phyloP scores from a whole-genome alignment of 35 echinoderm and acorn worm species.

The Amphiura filiformis region DNA sequence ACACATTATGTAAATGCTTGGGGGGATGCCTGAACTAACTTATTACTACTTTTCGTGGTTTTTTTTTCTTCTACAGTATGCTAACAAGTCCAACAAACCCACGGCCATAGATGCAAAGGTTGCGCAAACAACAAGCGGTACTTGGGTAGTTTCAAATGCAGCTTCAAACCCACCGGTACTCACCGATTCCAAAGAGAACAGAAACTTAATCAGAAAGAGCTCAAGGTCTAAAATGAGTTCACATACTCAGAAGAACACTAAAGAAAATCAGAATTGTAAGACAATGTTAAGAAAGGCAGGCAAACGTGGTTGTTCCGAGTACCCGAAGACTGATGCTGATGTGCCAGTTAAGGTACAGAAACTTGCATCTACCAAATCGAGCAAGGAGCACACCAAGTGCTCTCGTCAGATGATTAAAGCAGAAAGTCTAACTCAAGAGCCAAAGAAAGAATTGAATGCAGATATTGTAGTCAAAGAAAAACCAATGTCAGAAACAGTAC shows the following conservation, averaged over 20 bases:
- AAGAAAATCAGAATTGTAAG: not conserved
- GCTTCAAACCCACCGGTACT: not conserved
- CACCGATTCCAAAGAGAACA: not conserved
- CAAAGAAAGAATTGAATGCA: not conserved
- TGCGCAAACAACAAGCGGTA: no score
- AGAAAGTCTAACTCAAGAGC: not conserved
- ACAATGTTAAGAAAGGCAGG: not conserved
- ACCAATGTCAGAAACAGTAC: not conserved
- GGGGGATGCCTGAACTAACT: no score
- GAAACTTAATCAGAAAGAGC: not conserved
- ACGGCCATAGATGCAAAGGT: no score
- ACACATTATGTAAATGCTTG: no score
- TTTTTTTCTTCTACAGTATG: no score
- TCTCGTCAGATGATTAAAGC: not conserved
- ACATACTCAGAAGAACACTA: not conserved
- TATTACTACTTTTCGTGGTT: no score
- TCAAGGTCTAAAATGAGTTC: not conserved
- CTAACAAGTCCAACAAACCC: no score
- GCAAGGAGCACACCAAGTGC: not conserved
- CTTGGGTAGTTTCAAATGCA: not conserved
- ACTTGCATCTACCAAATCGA: not conserved
- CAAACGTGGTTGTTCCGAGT: not conserved
- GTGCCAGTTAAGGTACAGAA: not conserved
- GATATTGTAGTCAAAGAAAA: not conserved
- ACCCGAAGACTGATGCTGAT: not conserved